Conservation (phyloP, 2,888 invertebrate species). For the Nipponacmea schrenckii region DNA sequence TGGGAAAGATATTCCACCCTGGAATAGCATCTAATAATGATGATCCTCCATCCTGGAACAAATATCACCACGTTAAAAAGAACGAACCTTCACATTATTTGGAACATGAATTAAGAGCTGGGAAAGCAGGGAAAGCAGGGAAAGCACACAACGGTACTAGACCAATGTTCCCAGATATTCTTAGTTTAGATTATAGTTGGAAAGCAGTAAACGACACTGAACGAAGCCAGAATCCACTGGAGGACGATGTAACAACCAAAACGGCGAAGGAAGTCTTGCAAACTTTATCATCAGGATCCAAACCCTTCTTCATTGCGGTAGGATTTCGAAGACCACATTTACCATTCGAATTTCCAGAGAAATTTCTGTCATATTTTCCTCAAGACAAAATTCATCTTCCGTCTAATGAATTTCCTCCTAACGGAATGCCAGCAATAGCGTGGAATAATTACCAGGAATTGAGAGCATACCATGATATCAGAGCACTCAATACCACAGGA, state of each 20-base stretch:
- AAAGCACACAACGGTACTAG: too few relatives aligned
- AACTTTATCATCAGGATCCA: constrained; percentile 11
- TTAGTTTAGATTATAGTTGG: background rate
- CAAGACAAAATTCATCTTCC: constrained; percentile 19
- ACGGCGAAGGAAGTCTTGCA: constrained; percentile 23
- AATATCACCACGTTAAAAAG: background rate
- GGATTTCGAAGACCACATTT: constrained; percentile 42
- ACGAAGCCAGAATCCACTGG: constrained; percentile 31
- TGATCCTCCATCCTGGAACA: constrained; percentile 15
- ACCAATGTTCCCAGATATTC: too few relatives aligned
- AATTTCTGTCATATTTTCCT: constrained; percentile 33
- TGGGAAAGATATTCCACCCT: constrained; percentile 32
- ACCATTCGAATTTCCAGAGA: constrained; percentile 37
- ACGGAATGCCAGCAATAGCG: constrained; percentile 13
- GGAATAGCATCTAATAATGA: constrained; percentile 13
- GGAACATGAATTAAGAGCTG: too few relatives aligned
- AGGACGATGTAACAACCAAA: constrained; percentile 28
- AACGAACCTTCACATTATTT: background rate
- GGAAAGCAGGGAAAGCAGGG: too few relatives aligned
- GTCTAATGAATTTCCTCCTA: constrained; percentile 12
- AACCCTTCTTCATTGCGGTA: constrained; percentile 42
- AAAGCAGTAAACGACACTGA: background rate
- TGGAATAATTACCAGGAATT: constrained; percentile 13
- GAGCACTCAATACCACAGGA: constrained; percentile 15
- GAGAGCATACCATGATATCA: constrained; percentile 25